Evolutionary conservation across 2,113 vertebrate species (phyloP).

Genomic region (Rafetus swinhoei): DNA sequence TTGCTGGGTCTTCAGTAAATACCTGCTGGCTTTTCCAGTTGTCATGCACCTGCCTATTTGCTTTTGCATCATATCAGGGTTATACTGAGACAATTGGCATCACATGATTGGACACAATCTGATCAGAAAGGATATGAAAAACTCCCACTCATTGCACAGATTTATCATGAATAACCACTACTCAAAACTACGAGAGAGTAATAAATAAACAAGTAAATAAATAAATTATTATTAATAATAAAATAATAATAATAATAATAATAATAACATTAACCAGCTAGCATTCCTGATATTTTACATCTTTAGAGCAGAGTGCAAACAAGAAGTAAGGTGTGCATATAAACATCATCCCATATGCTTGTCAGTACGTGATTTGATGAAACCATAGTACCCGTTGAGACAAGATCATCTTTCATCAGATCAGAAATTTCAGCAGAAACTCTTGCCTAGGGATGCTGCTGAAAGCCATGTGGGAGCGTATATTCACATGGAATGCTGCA

Average conservation of each 20-base stretch:
- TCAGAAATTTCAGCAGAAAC: neutral
- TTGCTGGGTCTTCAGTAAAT: neutral
- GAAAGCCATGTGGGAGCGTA: neutral
- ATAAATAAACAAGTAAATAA: neutral
- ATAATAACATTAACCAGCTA: neutral
- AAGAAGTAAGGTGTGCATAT: neutral
- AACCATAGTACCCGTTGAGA: neutral
- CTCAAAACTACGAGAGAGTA: neutral
- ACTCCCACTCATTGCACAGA: neutral
- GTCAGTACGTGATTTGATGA: conserved; percentile 2
- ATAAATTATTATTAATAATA: neutral
- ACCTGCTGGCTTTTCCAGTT: neutral
- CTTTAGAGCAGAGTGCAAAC: neutral
- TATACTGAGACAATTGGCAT: neutral
- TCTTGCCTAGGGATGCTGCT: neutral
- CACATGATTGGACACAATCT: neutral
- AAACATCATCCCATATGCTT: neutral
- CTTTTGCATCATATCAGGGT: neutral
- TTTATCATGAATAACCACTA: conserved; percentile 7
- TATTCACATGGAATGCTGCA: conserved; percentile 6
- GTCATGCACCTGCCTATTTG: neutral
- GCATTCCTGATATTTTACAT: neutral
- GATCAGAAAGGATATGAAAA: neutral
- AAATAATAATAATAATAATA: neutral
- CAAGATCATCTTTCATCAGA: conserved; percentile 21